These are phyloP conservation scores for Actinia equina DNA, from an alignment of 64 coral and sea anemone species.

Conservation along the genomic window DNA sequence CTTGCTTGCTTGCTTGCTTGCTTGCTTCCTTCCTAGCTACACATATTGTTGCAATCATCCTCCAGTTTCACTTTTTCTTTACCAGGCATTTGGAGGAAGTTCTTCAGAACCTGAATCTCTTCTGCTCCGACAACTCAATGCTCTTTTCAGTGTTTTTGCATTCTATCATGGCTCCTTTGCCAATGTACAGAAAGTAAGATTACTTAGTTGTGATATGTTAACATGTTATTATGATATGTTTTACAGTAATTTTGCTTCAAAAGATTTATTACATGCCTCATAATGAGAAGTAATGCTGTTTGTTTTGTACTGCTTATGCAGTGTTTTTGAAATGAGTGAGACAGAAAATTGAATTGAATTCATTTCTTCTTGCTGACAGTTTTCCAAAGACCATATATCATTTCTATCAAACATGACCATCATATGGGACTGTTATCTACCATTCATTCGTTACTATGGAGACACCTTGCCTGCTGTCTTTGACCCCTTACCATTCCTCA, in stretches of 20 bases:
- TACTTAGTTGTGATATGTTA: too few relatives aligned
- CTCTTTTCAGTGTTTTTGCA: slow-evolving; percentile 69
- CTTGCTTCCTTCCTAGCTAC: too few relatives aligned
- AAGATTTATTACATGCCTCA: too few relatives aligned
- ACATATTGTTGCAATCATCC: background rate
- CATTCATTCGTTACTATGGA: slow-evolving; percentile 97
- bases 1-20: too few relatives aligned
- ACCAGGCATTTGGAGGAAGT: slow-evolving; percentile 84
- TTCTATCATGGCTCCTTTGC: slow-evolving; percentile 98
- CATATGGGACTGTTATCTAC: slow-evolving; percentile 96
- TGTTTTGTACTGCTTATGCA: too few relatives aligned
- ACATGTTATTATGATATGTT: too few relatives aligned
- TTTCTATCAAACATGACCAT: slow-evolving; percentile 66
- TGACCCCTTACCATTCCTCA: slow-evolving; percentile 78
- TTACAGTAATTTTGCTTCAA: too few relatives aligned
- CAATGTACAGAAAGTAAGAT: slow-evolving; percentile 59
- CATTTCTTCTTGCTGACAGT: slow-evolving; percentile 31
- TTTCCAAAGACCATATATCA: slow-evolving; percentile 39
- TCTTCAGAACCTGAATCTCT: slow-evolving; percentile 83
- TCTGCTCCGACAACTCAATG: slow-evolving; percentile 66
- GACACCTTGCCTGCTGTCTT: slow-evolving; percentile 91
- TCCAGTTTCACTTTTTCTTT: background rate
- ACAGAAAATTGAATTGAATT: slow-evolving; percentile 5
- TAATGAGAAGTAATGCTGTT: too few relatives aligned
- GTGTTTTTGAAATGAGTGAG: background rate